Percentiles rank a stretch among this genome's conserved stretches.
Conservation (phyloP, 2,888 invertebrate genomes). For the Andrena dorsata region DNA sequence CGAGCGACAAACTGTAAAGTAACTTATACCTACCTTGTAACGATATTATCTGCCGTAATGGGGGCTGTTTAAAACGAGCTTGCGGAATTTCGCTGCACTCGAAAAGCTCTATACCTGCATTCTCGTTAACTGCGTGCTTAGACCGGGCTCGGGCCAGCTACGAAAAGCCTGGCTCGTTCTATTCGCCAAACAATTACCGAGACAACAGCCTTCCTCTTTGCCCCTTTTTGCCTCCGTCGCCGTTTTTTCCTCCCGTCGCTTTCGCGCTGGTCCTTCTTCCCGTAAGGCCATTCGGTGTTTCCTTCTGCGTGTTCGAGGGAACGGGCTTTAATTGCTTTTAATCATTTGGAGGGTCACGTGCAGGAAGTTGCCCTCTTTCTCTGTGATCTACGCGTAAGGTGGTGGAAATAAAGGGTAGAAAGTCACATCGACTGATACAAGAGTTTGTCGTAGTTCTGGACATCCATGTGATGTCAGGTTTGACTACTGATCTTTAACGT, state of each 20-base stretch:
- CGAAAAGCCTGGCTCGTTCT: conserved; percentile 35
- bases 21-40: conserved; percentile 41
- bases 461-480: background rate
- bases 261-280: conserved; percentile 11
- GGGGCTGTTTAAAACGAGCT: conserved; percentile 44
- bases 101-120: conserved; percentile 10
- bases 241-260: conserved; percentile 6
- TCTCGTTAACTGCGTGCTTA: conserved; percentile 29
- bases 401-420: conserved; percentile 42
- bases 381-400: background rate
- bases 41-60: conserved; percentile 37
- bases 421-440: background rate
- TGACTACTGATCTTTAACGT: background rate
- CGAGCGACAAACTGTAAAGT: conserved; percentile 14
- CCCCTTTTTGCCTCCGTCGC: background rate
- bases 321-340: conserved; percentile 49
- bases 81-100: conserved; percentile 41
- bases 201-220: conserved; percentile 23
- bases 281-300: background rate
- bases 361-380: background rate
- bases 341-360: conserved; percentile 25
- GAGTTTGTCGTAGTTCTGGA: background rate
- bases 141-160: conserved; percentile 1
- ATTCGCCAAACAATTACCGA: conserved; percentile 60
- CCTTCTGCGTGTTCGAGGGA: conserved; percentile 29